Conservation (phyloP, 64 coral and sea anemone species). For the Porites lutea region DNA sequence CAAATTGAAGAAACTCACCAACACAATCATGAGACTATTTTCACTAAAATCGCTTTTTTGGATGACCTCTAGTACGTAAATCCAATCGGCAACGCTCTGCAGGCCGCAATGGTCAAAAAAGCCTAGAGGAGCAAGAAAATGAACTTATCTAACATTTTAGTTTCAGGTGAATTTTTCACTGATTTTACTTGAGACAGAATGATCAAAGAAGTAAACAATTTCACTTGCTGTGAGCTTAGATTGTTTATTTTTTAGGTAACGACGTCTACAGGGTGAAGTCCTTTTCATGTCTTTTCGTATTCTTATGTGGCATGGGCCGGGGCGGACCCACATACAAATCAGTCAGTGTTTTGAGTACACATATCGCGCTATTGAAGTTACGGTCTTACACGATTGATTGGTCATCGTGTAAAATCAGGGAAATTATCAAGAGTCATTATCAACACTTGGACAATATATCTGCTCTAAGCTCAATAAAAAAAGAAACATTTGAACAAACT, state of each 20-base stretch:
- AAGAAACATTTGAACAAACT: not conserved
- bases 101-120: too few species aligned
- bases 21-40: too few species aligned
- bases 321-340: not conserved
- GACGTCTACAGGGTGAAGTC: not conserved
- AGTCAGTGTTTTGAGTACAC: not conserved
- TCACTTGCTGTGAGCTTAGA: too few species aligned
- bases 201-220: too few species aligned
- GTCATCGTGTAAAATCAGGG: not conserved
- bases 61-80: too few species aligned
- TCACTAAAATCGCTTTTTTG: too few species aligned
- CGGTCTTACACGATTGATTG: slow-evolving; percentile 29
- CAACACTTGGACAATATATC: slow-evolving; percentile 13
- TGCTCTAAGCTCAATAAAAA: not conserved
- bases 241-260: not conserved
- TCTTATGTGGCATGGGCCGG: not conserved
- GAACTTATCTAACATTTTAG: too few species aligned
- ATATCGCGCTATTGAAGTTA: not conserved
- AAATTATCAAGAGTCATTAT: slow-evolving; percentile 16
- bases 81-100: too few species aligned
- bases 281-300: not conserved
- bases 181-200: too few species aligned
- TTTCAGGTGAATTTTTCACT: too few species aligned
- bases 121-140: too few species aligned
- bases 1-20: not conserved